Conservation (phyloP, 2,113 vertebrate species). For the Apistogramma diplotaenia region DNA sequence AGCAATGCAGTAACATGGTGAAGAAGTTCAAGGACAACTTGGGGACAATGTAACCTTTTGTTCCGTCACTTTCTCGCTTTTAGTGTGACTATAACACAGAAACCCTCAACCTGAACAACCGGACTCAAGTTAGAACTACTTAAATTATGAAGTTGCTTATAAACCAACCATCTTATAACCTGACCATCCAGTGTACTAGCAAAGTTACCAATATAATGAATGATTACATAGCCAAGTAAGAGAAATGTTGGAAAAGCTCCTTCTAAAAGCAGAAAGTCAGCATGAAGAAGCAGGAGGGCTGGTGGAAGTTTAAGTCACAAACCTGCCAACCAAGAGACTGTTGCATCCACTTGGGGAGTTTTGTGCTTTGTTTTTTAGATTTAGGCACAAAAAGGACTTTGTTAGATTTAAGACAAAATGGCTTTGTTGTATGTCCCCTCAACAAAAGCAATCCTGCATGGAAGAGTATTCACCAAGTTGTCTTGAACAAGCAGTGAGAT, state of each 20-base stretch:
- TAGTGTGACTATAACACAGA: neutral
- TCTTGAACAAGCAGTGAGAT: neutral
- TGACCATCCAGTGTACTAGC: neutral
- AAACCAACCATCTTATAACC: neutral
- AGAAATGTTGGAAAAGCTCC: neutral
- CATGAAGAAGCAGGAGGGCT: neutral
- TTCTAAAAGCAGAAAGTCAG: neutral
- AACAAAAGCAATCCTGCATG: neutral
- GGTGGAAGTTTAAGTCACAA: neutral
- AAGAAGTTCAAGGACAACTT: too few relatives aligned
- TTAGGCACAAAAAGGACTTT: neutral
- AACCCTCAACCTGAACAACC: neutral
- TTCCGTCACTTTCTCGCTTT: too few relatives aligned
- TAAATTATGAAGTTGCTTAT: neutral
- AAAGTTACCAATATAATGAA: neutral
- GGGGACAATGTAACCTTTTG: too few relatives aligned
- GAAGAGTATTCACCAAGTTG: neutral
- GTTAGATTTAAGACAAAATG: neutral
- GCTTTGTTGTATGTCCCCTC: neutral
- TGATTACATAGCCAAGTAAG: neutral
- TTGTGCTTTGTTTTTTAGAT: neutral
- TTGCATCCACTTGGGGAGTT: neutral
- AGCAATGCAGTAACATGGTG: too few relatives aligned
- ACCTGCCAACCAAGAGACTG: neutral
- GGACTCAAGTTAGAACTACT: too few relatives aligned